Evolutionary conservation across 2,113 vertebrate genomes (phyloP).

Genomic region (Gracilinanus agilis): DNA sequence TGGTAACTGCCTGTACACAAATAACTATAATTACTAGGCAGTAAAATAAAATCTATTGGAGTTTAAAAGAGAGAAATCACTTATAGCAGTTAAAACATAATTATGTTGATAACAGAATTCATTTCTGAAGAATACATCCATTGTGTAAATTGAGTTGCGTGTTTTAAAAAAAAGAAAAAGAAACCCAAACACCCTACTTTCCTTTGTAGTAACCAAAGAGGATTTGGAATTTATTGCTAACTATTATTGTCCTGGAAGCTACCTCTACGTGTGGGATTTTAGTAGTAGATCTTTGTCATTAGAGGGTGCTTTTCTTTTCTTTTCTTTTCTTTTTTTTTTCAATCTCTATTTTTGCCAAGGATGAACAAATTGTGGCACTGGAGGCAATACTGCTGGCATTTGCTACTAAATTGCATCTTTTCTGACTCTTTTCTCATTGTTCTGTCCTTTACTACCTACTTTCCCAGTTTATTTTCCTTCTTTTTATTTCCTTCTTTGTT

Average conservation of each 20-base stretch:
- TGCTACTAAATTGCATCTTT: background rate
- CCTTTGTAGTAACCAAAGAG: background rate
- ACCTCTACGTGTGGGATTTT: background rate
- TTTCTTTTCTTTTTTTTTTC: no score
- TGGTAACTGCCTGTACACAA: background rate
- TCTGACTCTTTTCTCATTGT: background rate
- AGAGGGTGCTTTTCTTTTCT: background rate
- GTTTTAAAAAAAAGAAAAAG: background rate
- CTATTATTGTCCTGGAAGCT: background rate
- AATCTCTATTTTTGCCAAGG: background rate
- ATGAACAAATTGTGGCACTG: background rate
- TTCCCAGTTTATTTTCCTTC: background rate
- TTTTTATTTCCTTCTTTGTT: background rate
- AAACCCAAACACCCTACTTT: background rate
- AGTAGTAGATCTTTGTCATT: background rate
- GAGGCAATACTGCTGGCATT: background rate
- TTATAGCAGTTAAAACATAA: background rate
- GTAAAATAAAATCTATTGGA: background rate
- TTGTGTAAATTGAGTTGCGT: background rate
- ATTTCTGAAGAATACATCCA: background rate
- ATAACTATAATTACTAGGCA: background rate
- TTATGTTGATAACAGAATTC: background rate
- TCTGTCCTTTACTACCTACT: background rate
- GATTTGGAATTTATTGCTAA: background rate
- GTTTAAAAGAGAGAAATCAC: background rate